These are phyloP conservation scores for Nestor notabilis DNA, from an alignment of 2,113 vertebrate genomes.

Conservation along the genomic window DNA sequence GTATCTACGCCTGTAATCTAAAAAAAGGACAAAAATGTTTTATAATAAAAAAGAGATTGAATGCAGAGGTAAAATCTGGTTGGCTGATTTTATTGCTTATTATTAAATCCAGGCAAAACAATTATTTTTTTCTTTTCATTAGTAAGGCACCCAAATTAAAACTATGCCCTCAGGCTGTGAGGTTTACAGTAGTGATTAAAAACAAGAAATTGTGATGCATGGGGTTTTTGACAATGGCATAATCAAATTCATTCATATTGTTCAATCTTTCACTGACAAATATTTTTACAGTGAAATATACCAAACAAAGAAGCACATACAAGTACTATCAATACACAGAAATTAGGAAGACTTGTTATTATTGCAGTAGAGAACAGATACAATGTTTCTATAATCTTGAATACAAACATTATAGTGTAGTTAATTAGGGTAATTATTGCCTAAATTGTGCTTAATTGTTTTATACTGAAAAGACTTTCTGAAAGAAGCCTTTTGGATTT, in stretches of 20 bases:
- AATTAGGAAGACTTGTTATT: constrained; percentile 77
- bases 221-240: constrained; percentile 92
- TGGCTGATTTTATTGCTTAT: constrained; percentile 98
- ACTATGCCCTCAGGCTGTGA: constrained; percentile 89
- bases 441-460: constrained; percentile 84
- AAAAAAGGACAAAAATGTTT: constrained; percentile 88
- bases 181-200: constrained; percentile 98
- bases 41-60: constrained; percentile 92
- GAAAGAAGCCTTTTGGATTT: constrained; percentile 67
- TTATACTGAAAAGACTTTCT: constrained; percentile 73
- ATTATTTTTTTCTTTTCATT: constrained; percentile 95
- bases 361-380: constrained; percentile 74
- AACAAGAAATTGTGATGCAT: constrained; percentile 96
- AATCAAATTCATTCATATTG: constrained; percentile 99
- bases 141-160: constrained; percentile 97
- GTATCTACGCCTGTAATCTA: constrained; percentile 84
- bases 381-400: constrained; percentile 73
- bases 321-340: constrained; percentile 79
- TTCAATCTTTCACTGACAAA: constrained; percentile 88
- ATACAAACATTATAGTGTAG: constrained; percentile 78
- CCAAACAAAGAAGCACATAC: constrained; percentile 80
- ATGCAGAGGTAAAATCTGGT: constrained; percentile 90
- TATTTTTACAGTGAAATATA: constrained; percentile 89
- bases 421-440: constrained; percentile 85
- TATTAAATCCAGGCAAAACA: constrained; percentile 99